These are phyloP conservation scores for Yoshiicerus persimilis DNA, from an alignment of 1,140 invertebrate species.

Conservation along the genomic window DNA sequence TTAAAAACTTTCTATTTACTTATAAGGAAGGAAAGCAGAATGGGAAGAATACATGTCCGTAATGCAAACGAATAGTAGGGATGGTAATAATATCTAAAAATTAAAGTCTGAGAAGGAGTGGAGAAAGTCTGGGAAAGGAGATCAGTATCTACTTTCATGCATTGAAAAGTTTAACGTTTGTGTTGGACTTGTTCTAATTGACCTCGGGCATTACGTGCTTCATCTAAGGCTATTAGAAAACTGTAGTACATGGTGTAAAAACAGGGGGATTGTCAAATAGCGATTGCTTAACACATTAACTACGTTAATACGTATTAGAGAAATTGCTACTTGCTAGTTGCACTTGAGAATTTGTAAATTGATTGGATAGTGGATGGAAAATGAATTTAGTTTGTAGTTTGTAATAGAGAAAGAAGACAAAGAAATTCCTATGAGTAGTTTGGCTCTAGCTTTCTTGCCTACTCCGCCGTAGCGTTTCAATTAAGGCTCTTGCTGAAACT, in stretches of 20 bases:
- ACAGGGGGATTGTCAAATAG: neutral
- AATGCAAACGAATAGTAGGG: neutral
- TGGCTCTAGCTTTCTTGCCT: no score
- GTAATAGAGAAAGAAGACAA: no score
- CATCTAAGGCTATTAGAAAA: no score
- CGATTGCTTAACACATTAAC: neutral
- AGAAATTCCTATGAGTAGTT: no score
- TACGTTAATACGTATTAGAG: neutral
- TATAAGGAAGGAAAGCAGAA: neutral
- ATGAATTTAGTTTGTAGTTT: neutral
- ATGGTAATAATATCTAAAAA: neutral
- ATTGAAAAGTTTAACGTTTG: neutral
- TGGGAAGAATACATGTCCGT: neutral
- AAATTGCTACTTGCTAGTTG: neutral
- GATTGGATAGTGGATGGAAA: neutral
- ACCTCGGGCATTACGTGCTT: neutral
- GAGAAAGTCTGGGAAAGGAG: neutral
- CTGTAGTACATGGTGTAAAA: neutral
- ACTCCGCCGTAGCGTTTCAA: neutral
- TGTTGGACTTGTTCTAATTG: neutral
- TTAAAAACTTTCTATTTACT: neutral
- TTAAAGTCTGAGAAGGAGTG: neutral
- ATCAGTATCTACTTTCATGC: neutral
- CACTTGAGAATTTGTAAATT: neutral
- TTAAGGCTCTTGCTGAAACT: neutral